These are phyloP conservation scores for Muscicapa adusta DNA, from an alignment of 2,113 vertebrate species.

Conservation along the genomic window DNA sequence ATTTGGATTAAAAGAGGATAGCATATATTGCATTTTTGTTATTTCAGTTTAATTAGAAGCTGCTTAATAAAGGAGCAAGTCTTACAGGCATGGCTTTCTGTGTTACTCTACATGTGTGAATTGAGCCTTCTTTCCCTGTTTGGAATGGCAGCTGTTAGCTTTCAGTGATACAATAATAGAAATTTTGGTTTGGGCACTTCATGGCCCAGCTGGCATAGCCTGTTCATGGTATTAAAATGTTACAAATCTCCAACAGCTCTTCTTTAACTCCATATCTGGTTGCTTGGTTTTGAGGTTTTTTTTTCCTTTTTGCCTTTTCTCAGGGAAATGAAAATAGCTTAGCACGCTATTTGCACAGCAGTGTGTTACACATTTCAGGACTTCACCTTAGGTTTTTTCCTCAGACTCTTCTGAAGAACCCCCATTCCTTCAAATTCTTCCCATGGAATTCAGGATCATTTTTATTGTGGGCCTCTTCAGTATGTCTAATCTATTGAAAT, in stretches of 20 bases:
- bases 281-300: too few species aligned
- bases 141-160: not conserved
- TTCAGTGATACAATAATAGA: not conserved
- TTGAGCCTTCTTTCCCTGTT: not conserved
- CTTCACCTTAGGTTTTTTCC: not conserved
- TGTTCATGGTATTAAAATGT: not conserved
- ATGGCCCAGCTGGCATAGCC: not conserved
- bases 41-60: not conserved
- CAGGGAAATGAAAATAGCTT: not conserved
- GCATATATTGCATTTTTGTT: not conserved
- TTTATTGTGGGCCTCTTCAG: not conserved
- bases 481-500: not conserved
- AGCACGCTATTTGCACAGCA: not conserved
- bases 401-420: not conserved
- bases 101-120: not conserved
- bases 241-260: not conserved
- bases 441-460: not conserved
- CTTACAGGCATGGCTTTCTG: not conserved
- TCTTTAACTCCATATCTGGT: not conserved
- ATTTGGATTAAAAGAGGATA: not conserved
- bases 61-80: not conserved
- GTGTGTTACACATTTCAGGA: not conserved
- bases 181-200: not conserved
- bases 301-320: not conserved
- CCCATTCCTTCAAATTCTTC: not conserved